Evolutionary conservation across 2,888 invertebrate species (phyloP), one percentile per base, ranked within the genome.

Genomic region (Saturnia pavonia): DNA sequence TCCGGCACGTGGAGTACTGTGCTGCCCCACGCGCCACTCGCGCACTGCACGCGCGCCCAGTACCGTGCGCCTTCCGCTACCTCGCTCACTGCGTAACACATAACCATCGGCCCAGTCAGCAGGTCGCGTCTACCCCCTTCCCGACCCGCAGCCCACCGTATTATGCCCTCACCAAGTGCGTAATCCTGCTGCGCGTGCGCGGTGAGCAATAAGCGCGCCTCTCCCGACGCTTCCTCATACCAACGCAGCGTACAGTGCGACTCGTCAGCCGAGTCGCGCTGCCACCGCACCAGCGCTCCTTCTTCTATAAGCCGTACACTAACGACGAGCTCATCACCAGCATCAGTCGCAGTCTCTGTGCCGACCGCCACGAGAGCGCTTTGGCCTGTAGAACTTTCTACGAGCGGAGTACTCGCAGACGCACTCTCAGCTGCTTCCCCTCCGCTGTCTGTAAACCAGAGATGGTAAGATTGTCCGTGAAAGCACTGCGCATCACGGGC

Each of bases 281-380:
- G 95, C 97, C 97, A 97, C 72, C 96, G 96, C 63, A 98, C 95
- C 70, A 97, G 91, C 87, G 97, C 97, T 42, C 97, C 97, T 74
- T 96, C 96, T 69, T 95, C 95, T 66, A 96, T 96, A 72, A 96
- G 94, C 43, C 95, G 94, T 69, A 97, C 96, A 70, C 95, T 95
- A 71, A 98, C 95, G 85, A 97, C 96, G 77, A 90, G 81, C 95
- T 89, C 6, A 96, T 96, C 70, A 95, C 94, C 66, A 14, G 25
- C 95, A 9, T 95, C 94, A 76, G 96, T 95, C 77, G 72, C 71
- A 71, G 75, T 63, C 66, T 76, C 77, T 7, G 73, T 74, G 67
- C 76, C 78, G 25, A 74, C 77, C 51, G 80, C 74, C 66, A 77
- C 77, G 48, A 82, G 25, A 25, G 57, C 57, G 14, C 57, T 57